Base-by-base conservation (phyloP, 2,888 invertebrate genomes). In the Xylophagus ater region DNA sequence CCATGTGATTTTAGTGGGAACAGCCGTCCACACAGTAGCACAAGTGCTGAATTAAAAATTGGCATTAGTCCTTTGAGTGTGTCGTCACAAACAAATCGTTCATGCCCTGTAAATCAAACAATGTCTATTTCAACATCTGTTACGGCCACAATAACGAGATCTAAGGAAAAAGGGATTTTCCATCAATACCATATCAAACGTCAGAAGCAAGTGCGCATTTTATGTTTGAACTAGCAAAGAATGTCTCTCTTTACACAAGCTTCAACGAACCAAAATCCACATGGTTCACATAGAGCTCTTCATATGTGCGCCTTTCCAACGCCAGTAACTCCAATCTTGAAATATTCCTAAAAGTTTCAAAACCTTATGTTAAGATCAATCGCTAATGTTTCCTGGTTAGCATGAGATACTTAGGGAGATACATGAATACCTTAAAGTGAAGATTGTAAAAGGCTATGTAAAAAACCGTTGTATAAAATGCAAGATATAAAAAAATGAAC, bases 291-390 rank as follows among this genome's bases (percentile, higher is more conserved):
- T 48, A 75, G 94, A 49, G 88, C 88, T 15, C 71, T 98, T 33
- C 97, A 97, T 62, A 89, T 98, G 82, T 97, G 97, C 59, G 93
- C 97, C 21, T 96, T 98, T 62, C 93, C n/a, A n/a, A n/a, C n/a
- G n/a, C n/a, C n/a, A n/a, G n/a, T n/a, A n/a, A n/a, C n/a, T n/a
- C n/a, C n/a, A n/a, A n/a, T n/a, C n/a, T n/a, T n/a, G n/a, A n/a
- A n/a, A n/a, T n/a, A n/a, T n/a, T n/a, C n/a, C n/a, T n/a, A n/a
- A n/a, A n/a, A n/a, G n/a, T n/a, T n/a, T n/a, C n/a, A n/a, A n/a
- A n/a, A n/a, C n/a, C n/a, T n/a, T n/a, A n/a, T n/a, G n/a, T n/a
- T n/a, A n/a, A n/a, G n/a, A n/a, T n/a, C n/a, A n/a, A n/a, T n/a
- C n/a, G n/a, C n/a, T n/a, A n/a, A n/a, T n/a, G n/a, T n/a, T n/a